Percentiles rank a stretch among this genome's conserved stretches.
Conservation (phyloP, 1,140 invertebrate genomes). For the Linepithema humile region DNA sequence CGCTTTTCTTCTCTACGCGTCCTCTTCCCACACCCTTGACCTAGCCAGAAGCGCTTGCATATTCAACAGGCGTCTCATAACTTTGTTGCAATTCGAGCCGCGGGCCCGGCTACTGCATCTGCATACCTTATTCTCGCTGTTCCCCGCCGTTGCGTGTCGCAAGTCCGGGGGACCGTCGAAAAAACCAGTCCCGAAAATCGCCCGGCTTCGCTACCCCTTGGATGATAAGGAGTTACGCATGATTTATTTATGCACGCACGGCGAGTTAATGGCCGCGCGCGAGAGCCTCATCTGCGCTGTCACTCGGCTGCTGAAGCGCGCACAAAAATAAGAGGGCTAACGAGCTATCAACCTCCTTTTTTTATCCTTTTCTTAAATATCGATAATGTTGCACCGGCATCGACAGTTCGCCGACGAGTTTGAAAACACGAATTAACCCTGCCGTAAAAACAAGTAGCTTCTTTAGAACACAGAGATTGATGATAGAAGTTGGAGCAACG, state of each 20-base stretch:
- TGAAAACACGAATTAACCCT: not conserved
- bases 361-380: conserved; percentile 33
- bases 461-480: not conserved
- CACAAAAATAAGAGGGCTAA: conserved; percentile 43
- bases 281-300: conserved; percentile 14
- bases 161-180: conserved; percentile 7
- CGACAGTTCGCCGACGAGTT: not conserved
- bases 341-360: conserved; percentile 22
- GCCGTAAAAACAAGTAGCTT: not conserved
- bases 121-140: conserved; percentile 12
- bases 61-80: conserved; percentile 61
- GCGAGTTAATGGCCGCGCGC: conserved; percentile 38
- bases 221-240: conserved; percentile 18
- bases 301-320: not conserved
- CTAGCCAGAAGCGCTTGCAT: conserved; percentile 65
- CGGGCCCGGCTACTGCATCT: conserved; percentile 26
- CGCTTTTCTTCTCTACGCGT: conserved; percentile 24
- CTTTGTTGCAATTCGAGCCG: conserved; percentile 53
- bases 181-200: conserved; percentile 61
- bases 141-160: conserved; percentile 10
- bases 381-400: not conserved
- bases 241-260: conserved; percentile 52
- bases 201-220: conserved; percentile 10
- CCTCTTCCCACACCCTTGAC: conserved; percentile 64
- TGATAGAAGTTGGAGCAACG: not conserved